Evolutionary conservation across 2,888 invertebrate species (phyloP).

Genomic region (Tiphia femorata): DNA sequence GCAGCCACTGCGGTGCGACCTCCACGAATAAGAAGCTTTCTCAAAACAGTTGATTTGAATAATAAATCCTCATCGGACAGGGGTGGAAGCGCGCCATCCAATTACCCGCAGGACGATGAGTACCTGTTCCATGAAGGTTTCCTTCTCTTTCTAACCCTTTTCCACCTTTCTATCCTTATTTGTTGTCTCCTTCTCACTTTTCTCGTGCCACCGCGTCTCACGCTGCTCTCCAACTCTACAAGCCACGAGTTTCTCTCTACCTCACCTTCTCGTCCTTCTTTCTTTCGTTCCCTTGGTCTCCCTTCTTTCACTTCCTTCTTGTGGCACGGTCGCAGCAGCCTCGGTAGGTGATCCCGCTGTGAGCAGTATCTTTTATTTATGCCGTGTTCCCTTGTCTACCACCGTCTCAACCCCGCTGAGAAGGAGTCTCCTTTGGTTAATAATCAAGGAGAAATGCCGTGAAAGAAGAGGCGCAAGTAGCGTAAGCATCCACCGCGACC

Average conservation of each 20-base stretch:
- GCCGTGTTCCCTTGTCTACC: constrained; percentile 31
- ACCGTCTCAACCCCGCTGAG: constrained; percentile 4
- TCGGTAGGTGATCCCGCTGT: constrained; percentile 37
- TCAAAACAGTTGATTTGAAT: constrained; percentile 55
- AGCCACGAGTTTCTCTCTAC: constrained; percentile 1
- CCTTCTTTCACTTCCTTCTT: constrained; percentile 5
- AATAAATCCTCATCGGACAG: constrained; percentile 60
- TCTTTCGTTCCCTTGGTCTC: not conserved
- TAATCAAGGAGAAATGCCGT: constrained; percentile 27
- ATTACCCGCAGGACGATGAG: constrained; percentile 58
- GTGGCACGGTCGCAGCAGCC: not conserved
- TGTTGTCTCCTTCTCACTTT: not conserved
- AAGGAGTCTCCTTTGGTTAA: constrained; percentile 33
- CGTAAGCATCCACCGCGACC: not conserved
- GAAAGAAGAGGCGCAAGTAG: constrained; percentile 4
- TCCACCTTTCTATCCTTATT: constrained; percentile 2
- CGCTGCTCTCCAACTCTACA: not conserved
- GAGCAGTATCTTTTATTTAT: constrained; percentile 55
- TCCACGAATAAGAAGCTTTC: constrained; percentile 42
- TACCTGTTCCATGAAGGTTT: constrained; percentile 51
- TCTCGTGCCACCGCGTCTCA: not conserved
- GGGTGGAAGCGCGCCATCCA: constrained; percentile 51
- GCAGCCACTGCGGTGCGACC: constrained; percentile 31
- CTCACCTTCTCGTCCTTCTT: constrained; percentile 4
- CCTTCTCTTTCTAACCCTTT: constrained; percentile 5